Base-by-base conservation (phyloP, 2,113 vertebrate species). In the Sitta europaea region DNA sequence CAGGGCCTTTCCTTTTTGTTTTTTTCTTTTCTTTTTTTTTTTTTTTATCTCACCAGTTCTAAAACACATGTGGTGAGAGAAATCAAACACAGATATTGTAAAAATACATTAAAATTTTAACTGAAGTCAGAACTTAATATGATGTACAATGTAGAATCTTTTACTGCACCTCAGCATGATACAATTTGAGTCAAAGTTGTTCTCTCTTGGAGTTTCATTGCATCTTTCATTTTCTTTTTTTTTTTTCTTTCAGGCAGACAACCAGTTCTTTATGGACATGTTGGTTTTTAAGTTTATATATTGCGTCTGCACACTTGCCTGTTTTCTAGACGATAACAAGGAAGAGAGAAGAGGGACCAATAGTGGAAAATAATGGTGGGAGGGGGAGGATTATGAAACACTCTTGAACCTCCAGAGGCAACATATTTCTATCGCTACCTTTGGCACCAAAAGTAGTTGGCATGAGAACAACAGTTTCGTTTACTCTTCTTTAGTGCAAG, bases 401-500 rank as follows among this genome's bases (percentile, higher is more conserved):
- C 42, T 92, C 76, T 96, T 90, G 92, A 96, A 93, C 91, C 94
- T 97, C 96, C 66, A 90, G 95, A 94, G 96, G 86, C 86, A 95
- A 92, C 82, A 33, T 94, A 94, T 97, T 97, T 95, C 90, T 97
- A 68, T 97, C 53, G 0, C 88, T 96, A 97, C 87, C 90, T 90
- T 96, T 97, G 97, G 97, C 97, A 97, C 80, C 87, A 93, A 54
- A 94, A 97, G 45, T 86, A 87, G 70, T 86, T 98, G 97, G 97
- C 97, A 97, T 75, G 63, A 96, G 95, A 97, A 97, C 97, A 97
- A 96, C 88, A 92, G 93, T 96, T 93, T 97, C 88, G 62, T 88
- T 97, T 95, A 89, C 94, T 96, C 79, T 82, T 96, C 95, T 96
- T 94, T 79, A 95, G 86, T 74, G 75, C 75, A 95, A 94, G 85